Base-by-base conservation (phyloP, 1,140 invertebrate species). In the Dendrolimus punctatus region DNA sequence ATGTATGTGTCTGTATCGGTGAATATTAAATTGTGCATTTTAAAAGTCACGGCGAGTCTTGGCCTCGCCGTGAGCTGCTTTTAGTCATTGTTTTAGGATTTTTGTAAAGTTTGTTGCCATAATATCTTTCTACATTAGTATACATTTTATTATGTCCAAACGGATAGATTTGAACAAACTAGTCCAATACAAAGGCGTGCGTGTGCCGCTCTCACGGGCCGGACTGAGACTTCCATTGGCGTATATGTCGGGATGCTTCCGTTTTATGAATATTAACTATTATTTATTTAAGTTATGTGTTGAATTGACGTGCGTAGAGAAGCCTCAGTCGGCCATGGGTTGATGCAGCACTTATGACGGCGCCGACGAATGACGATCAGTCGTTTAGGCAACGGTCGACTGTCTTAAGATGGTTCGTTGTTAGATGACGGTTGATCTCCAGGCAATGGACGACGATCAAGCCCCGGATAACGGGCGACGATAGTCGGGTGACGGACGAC, bases 21-120 rank as follows among this genome's bases (percentile, higher is more conserved):
- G 80, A 85, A 80, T 82, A 80, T 80, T 85, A 83, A 83, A 85
- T 85, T 80, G 76, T 85, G 82, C 80, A 85, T 85, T 85, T 85
- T 78, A 65, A 75, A 81, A 77, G 72, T 77, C 66, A 69, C 73
- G 76, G 71, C 62, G 76, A 69, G 77, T 62, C 78, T 66, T 71
- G 78, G 71, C 71, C 71, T 71, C 64, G 63, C 62, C 74, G 66
- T 73, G 73, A 65, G 71, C 79, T 72, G 80, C 80, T 85, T 84
- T 84, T 85, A 85, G 82, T 85, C 82, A 85, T 85, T 85, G 82
- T 84, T 85, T 85, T 84, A 85, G 79, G 78, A 75, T 82, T 84
- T 83, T 85, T 84, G 79, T 85, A 82, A 84, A 85, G 82, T 85
- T 85, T 84, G 80, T 85, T 85, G 80, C 80, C 80, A 85, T 85